A percentile compares a stretch with the other conserved stretches of the same genome.
Conservation (phyloP, 2,888 invertebrate genomes). For the Anaspis maculata region DNA sequence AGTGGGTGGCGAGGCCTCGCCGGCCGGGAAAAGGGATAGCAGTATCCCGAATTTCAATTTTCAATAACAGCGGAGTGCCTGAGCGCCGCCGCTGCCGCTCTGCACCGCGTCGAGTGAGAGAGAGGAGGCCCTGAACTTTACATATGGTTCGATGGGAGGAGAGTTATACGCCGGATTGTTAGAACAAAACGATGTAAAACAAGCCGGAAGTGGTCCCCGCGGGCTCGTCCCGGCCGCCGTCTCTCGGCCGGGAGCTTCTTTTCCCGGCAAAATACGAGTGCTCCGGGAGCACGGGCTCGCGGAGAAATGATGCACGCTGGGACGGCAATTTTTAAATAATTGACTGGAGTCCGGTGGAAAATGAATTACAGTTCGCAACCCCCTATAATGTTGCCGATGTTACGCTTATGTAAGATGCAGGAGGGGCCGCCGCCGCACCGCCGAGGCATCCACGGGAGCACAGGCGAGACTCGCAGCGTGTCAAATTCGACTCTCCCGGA, state of each 20-base stretch:
- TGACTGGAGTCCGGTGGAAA: constrained; percentile 47
- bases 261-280: constrained; percentile 42
- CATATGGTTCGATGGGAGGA: constrained; percentile 23
- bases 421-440: too few relatives aligned
- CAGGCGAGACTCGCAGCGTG: too few relatives aligned
- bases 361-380: constrained; percentile 42
- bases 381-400: constrained; percentile 26
- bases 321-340: constrained; percentile 48
- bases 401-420: constrained; percentile 36
- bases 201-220: constrained; percentile 41
- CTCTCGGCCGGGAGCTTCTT: constrained; percentile 30
- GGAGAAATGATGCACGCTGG: constrained; percentile 43
- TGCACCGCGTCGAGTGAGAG: too few relatives aligned
- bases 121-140: constrained; percentile 30
- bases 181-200: constrained; percentile 48
- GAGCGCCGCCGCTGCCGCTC: too few relatives aligned
- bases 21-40: too few relatives aligned
- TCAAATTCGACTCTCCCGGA: too few relatives aligned
- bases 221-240: constrained; percentile 31
- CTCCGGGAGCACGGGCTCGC: constrained; percentile 36
- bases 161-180: constrained; percentile 44
- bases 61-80: constrained; percentile 40
- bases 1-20: too few relatives aligned
- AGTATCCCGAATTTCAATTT: constrained; percentile 41
- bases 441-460: too few relatives aligned